Evolutionary conservation across 2,888 invertebrate genomes (phyloP).

Genomic region (Habroteleia sp.): DNA sequence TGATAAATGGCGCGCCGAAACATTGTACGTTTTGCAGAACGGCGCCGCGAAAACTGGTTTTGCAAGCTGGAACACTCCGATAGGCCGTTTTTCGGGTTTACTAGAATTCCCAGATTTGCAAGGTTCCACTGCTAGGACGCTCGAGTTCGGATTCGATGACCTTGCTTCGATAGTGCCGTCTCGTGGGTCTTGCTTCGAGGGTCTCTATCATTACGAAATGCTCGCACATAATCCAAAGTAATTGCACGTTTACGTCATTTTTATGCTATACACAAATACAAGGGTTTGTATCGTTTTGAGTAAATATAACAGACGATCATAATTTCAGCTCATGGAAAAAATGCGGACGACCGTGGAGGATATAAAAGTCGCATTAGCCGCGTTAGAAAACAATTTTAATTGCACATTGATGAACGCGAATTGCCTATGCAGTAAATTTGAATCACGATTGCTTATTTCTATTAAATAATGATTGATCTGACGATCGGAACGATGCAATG

Average conservation of each 20-base stretch:
- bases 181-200: slow-evolving; percentile 28
- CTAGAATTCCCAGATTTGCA: slow-evolving; percentile 64
- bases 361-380: too few species aligned
- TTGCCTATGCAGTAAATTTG: too few species aligned
- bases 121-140: slow-evolving; percentile 48
- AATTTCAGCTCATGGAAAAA: too few species aligned
- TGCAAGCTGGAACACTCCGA: slow-evolving; percentile 46
- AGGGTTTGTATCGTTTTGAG: not conserved
- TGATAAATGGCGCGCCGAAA: slow-evolving; percentile 31
- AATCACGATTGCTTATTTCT: too few species aligned
- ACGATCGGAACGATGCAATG: too few species aligned
- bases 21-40: slow-evolving; percentile 21
- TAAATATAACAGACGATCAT: too few species aligned
- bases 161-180: slow-evolving; percentile 42
- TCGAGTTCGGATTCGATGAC: slow-evolving; percentile 55
- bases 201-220: slow-evolving; percentile 37
- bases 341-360: too few species aligned
- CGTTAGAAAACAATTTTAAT: too few species aligned
- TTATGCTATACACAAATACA: slow-evolving; percentile 7
- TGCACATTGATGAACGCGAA: too few species aligned
- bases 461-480: too few species aligned
- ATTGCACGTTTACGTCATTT: slow-evolving; percentile 39
- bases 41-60: slow-evolving; percentile 66
- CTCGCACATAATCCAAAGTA: slow-evolving; percentile 32
- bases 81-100: slow-evolving; percentile 58